Conservation (phyloP, 1,140 invertebrate genomes). For the Metaphire vulgaris region DNA sequence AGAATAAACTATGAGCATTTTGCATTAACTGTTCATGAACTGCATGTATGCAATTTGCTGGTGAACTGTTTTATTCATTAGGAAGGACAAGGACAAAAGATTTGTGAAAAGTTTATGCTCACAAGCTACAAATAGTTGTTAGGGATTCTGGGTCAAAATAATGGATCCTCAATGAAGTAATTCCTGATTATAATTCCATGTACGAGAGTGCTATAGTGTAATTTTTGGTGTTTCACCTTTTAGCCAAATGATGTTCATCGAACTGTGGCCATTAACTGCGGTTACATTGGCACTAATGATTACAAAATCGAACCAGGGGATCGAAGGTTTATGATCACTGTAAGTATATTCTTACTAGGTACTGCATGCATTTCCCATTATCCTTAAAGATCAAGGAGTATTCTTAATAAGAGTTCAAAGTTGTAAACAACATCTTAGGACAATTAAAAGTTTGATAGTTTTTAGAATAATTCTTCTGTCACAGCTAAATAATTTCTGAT, state of each 20-base stretch:
- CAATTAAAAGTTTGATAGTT: background rate
- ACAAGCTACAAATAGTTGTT: background rate
- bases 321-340: constrained; percentile 29
- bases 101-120: background rate
- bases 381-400: background rate
- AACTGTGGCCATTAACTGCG: constrained; percentile 30
- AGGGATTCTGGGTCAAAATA: background rate
- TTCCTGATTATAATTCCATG: background rate
- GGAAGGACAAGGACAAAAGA: background rate
- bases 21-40: too few relatives aligned
- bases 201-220: background rate
- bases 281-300: constrained; percentile 31
- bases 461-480: background rate
- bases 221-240: background rate
- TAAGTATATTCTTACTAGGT: background rate
- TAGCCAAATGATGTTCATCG: background rate
- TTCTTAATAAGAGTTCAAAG: background rate
- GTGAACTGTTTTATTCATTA: too few relatives aligned
- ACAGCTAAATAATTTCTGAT: background rate
- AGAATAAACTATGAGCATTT: too few relatives aligned
- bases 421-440: background rate
- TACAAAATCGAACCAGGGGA: constrained; percentile 29
- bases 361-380: background rate
- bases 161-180: background rate
- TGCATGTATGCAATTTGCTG: too few relatives aligned